A percentile compares a stretch with the other conserved stretches of the same genome.
These are phyloP conservation scores for Sminthurides bifidus DNA, from an alignment of 1,140 invertebrate genomes.

Conservation along the genomic window DNA sequence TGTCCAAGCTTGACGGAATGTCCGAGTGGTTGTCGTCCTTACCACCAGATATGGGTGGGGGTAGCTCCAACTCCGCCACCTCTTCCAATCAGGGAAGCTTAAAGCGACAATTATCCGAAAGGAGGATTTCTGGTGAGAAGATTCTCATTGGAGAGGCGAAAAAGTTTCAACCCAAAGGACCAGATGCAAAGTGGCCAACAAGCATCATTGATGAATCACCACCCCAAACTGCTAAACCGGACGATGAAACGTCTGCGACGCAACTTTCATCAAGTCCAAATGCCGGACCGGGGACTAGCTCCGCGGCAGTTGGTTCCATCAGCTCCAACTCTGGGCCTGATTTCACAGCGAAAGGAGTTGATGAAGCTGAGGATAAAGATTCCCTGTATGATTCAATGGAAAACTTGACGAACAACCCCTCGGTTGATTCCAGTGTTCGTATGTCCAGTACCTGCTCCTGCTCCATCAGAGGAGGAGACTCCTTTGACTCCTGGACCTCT, in stretches of 20 bases:
- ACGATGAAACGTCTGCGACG: background rate
- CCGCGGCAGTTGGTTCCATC: background rate
- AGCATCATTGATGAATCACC: conserved; percentile 24
- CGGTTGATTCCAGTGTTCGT: conserved; percentile 27
- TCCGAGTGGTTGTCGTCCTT: conserved; percentile 28
- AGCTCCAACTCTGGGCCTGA: background rate
- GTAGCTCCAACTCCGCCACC: background rate
- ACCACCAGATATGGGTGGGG: background rate
- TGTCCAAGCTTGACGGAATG: conserved; percentile 22
- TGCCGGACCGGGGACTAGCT: background rate
- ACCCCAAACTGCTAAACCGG: conserved; percentile 3
- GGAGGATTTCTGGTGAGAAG: conserved; percentile 21
- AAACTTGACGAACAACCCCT: conserved; percentile 28
- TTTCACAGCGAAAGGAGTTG: background rate
- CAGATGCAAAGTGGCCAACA: conserved; percentile 27
- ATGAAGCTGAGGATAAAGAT: conserved; percentile 13
- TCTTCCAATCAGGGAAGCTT: no score
- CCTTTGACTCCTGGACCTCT: conserved; percentile 30
- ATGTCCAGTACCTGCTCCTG: conserved; percentile 31
- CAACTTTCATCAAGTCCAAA: background rate
- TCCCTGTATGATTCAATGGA: conserved; percentile 30
- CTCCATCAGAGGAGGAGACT: conserved; percentile 31
- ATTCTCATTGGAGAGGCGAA: conserved; percentile 23
- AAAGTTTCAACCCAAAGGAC: conserved; percentile 17
- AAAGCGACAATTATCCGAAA: conserved; percentile 4